Evolutionary conservation across 2,888 invertebrate species (phyloP), one percentile per base, ranked within the genome.

Genomic region (Pemphredon lugubris): DNA sequence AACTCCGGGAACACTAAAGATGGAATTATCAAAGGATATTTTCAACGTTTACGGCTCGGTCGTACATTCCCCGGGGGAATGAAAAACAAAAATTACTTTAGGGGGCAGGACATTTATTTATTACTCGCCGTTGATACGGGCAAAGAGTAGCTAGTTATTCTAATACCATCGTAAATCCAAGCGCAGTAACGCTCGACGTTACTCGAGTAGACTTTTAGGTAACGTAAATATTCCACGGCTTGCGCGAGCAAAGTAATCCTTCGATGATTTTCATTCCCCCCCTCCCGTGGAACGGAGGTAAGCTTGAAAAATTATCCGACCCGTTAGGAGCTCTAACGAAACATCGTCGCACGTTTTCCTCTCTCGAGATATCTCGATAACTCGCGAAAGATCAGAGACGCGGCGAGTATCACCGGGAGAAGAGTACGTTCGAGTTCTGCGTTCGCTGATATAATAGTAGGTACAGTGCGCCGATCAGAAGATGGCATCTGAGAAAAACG

Each of bases 161-260:
- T 73, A 70, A 70, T 66, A 69, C 58, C 65, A 47, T 20, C 69
- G 70, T 78, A 78, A 78, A 78, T 78, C 61, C 66, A 37, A 14
- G 37, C 60, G 69, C 21, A 37, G 63, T 55, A 45, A 70, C 51
- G 51, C 60, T 59, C 70, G 70, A 59, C 58, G 53, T 40, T 30
- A 14, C 9, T 16, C 1, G 16, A 14, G 18, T 16, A 18, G 14
- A 40, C 14, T 14, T 40, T 40, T 40, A 14, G 16, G 40, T 11
- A 5, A 4, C 9, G 16, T 14, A 40, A 40, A 40, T 40, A 40
- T 40, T 40, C 4, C 14, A 40, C 7, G 14, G 37, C 4, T 16
- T 16, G 16, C 5, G 9, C 40, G 9, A 14, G 16, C 16, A 11
- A 18, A 14, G 16, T 40, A 40, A 40, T 40, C 40, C 5, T 40